Base-by-base conservation (phyloP, 1,140 invertebrate species). In the Drosophila sp. region DNA sequence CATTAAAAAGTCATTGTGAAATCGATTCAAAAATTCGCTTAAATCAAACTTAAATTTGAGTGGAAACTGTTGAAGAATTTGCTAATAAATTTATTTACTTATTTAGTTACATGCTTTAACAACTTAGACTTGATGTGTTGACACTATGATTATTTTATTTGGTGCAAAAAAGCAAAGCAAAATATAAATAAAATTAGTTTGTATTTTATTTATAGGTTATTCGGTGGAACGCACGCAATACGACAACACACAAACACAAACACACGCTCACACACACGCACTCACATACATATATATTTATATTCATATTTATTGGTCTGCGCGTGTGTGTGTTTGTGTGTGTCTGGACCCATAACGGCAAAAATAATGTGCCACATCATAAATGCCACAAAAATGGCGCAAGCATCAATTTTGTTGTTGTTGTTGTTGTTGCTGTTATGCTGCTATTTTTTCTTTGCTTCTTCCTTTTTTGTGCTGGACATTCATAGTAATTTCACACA, bases 101-200 rank as follows among this genome's bases (percentile, higher is more conserved):
- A n/a, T n/a, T n/a, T n/a, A n/a, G n/a, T n/a, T n/a, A n/a, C n/a
- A n/a, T n/a, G n/a, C n/a, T n/a, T n/a, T 2, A 21, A 11, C 36
- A 38, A 38, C 11, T 38, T 9, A 38, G 36, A 34, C 54, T 72
- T 53, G 62, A 80, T 76, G 72, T 72, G 72, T 46, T 67, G 66
- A 46, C 61, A 63, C 64, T 63, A 76, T 69, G 76, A 70, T 84
- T 76, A 83, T 84, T 84, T 86, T 79, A 84, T 84, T 77, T 25
- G 41, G 7, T 25, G 14, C 29, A 36, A 11, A 21, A 32, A 18
- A 64, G 34, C 7, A 18, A 57, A 13, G 38, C 29, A 41, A 50
- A 65, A 76, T 72, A 87, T 89, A 87, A 87, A 87, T 79, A 87
- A 87, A 89, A 87, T 87, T 87, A 87, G 83, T 87, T 89, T 69